phyloP scores from a whole-genome alignment of 2,113 vertebrate genomes.

The Corythaeola cristata region DNA sequence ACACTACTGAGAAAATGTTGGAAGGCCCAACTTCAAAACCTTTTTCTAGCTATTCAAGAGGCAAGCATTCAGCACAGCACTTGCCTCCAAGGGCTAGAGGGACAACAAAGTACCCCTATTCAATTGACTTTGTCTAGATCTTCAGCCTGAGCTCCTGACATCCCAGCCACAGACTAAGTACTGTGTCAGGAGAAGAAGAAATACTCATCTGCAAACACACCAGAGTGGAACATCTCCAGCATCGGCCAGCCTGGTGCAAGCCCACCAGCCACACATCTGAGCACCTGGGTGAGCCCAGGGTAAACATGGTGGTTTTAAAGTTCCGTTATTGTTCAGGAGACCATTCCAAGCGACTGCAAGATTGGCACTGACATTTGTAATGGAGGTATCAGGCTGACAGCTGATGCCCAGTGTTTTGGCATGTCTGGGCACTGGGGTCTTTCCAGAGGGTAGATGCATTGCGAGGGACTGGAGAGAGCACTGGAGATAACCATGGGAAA shows the following conservation, averaged over 20 bases:
- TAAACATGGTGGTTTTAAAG: accelerated
- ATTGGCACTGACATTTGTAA: background rate
- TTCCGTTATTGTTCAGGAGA: background rate
- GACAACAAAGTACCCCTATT: background rate
- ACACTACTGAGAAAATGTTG: background rate
- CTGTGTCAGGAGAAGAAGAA: background rate
- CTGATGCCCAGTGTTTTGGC: background rate
- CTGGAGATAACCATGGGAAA: background rate
- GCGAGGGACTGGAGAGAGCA: background rate
- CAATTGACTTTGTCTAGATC: background rate
- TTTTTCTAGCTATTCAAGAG: background rate
- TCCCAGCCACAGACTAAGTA: background rate
- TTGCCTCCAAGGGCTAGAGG: background rate
- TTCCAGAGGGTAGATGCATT: background rate
- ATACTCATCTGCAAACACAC: background rate
- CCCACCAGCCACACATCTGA: background rate
- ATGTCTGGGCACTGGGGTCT: background rate
- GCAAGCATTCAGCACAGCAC: background rate
- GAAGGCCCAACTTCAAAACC: background rate
- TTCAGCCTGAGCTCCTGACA: background rate
- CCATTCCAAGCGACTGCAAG: background rate
- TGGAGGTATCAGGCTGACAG: background rate
- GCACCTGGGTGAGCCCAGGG: background rate
- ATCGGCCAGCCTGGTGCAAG: background rate
- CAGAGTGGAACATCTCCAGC: background rate